Evolutionary conservation across 2,888 invertebrate species (phyloP), one percentile per base, ranked within the genome.

Genomic region (Psylliodes chrysocephalus): DNA sequence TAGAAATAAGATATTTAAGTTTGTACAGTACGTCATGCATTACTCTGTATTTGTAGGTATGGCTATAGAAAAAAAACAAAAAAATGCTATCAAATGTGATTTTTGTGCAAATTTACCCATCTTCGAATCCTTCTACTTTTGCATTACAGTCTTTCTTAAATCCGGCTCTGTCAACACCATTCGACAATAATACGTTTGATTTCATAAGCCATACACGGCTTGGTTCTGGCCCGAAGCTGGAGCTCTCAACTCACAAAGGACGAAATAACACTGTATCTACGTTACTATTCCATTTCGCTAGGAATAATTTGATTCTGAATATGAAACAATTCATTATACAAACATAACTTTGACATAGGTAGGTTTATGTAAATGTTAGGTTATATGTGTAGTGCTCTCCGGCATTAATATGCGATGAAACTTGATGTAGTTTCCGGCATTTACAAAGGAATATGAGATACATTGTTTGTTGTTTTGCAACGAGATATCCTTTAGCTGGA

Each of bases 141-240:
- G n/a, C n/a, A n/a, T n/a, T n/a, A n/a, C n/a, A n/a, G n/a, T 12
- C 22, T 1, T 18, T 2, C 8, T 56, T 35, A 25, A 40, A 49
- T 42, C 14, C 59, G 17, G 42, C 18, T 22, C 49, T 49, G 49
- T 12, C n/a, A 3, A 17, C 44, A 57, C 15, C 47, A 19, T 52
- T 44, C 63, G 64, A 74, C 72, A 74, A 74, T n/a, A n/a, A n/a
- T 73, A 68, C 54, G 63, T 69, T 72, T 70, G 74, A 73, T 73
- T 74, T 74, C 74, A 71, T 68, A 68, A 73, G 69, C 68, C 68
- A 66, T 61, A 71, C 61, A 63, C 64, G 60, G 40, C 62, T 61
- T 49, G 51, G 28, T 12, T 25, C 47, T 15, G 19, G 47, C 35
- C 49, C 15, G 38, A 40, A 59, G 49, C 49, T 22, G 49, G 25